These are phyloP conservation scores for Eubucco bourcierii DNA, from an alignment of 2,113 vertebrate genomes.

Conservation along the genomic window DNA sequence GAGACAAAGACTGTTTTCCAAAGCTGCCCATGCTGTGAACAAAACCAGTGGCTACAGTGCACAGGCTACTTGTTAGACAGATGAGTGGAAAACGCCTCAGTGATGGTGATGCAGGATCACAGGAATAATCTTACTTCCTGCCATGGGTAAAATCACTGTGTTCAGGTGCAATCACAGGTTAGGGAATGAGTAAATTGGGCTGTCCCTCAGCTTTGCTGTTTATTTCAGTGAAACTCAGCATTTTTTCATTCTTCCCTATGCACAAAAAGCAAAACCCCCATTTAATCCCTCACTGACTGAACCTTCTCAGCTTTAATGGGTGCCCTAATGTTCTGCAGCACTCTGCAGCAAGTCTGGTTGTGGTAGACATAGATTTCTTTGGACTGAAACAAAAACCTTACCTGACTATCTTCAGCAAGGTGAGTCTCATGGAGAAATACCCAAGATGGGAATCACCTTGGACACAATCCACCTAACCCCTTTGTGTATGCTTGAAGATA, in stretches of 20 bases:
- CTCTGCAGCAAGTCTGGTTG: neutral
- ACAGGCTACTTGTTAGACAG: rapidly evolving
- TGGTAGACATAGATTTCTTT: rapidly evolving
- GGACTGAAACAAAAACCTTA: neutral
- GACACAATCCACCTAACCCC: neutral
- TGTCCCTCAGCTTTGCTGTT: neutral
- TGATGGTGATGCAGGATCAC: neutral
- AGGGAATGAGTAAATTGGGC: neutral
- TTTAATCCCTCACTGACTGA: neutral
- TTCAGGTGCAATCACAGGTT: neutral
- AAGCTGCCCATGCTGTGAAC: neutral
- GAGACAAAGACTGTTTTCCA: neutral
- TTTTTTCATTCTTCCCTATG: neutral
- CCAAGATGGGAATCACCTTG: neutral
- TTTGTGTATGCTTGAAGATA: neutral
- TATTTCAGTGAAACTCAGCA: neutral
- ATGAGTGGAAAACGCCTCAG: neutral
- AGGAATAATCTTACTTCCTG: neutral
- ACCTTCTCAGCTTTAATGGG: neutral
- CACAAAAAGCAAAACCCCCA: neutral
- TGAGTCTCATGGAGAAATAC: neutral
- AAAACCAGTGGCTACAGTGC: neutral
- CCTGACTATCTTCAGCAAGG: neutral
- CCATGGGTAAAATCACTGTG: neutral
- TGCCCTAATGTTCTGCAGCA: rapidly evolving